phyloP scores from a whole-genome alignment of 1,140 invertebrate species.

The Phymastichus coffea region DNA sequence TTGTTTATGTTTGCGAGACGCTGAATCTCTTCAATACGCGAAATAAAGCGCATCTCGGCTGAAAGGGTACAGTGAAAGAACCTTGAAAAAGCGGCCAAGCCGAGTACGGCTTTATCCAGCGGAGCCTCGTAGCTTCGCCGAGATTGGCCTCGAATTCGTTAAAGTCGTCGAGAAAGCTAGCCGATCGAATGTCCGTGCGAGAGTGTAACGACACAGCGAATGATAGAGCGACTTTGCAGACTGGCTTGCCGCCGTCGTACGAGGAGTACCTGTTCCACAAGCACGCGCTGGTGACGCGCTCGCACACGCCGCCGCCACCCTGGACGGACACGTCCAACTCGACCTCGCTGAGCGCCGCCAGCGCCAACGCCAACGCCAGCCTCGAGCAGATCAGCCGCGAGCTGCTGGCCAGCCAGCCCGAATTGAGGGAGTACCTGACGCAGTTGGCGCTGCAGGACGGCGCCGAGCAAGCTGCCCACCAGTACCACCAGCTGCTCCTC shows the following conservation, averaged over 20 bases:
- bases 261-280: conserved; percentile 51
- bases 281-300: conserved; percentile 47
- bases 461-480: conserved; percentile 35
- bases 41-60: too few species aligned
- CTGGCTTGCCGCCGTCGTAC: conserved; percentile 51
- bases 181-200: too few species aligned
- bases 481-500: conserved; percentile 31
- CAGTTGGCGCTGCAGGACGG: conserved; percentile 35
- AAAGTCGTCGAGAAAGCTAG: too few species aligned
- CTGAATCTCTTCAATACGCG: too few species aligned
- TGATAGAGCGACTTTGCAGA: too few species aligned
- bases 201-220: too few species aligned
- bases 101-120: too few species aligned
- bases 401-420: conserved; percentile 41
- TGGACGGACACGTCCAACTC: conserved; percentile 45
- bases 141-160: too few species aligned
- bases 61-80: too few species aligned
- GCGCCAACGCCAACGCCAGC: conserved; percentile 19
- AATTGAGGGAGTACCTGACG: conserved; percentile 45
- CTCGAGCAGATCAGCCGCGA: conserved; percentile 39
- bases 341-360: neutral
- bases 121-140: too few species aligned
- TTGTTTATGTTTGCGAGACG: too few species aligned
- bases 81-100: too few species aligned
- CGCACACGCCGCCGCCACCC: conserved; percentile 52